Conservation (phyloP, 2,113 vertebrate species). For the Thomomys bottae region DNA sequence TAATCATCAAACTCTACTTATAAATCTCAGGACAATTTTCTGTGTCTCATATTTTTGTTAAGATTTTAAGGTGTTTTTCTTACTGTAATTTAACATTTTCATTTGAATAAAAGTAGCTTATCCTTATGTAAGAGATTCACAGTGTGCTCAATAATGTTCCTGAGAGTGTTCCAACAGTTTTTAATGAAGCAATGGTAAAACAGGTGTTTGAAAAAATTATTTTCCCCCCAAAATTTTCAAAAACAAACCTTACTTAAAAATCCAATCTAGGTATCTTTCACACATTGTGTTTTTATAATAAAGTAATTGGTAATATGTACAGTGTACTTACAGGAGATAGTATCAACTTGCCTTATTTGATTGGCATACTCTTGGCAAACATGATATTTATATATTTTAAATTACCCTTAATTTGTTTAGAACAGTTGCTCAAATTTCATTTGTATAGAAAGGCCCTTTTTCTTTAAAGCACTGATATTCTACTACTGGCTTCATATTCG, state of each 20-base stretch:
- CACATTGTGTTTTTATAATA: constrained; percentile 86
- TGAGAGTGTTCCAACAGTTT: constrained; percentile 75
- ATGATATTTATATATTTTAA: constrained; percentile 84
- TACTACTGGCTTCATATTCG: constrained; percentile 36
- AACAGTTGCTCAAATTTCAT: constrained; percentile 85
- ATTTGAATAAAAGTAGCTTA: constrained; percentile 62
- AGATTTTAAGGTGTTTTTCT: constrained; percentile 23
- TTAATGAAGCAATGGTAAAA: constrained; percentile 86
- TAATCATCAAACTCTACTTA: neutral
- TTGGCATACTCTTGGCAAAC: constrained; percentile 84
- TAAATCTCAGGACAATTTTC: constrained; percentile 11
- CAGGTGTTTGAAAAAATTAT: constrained; percentile 88
- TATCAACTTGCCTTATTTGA: constrained; percentile 83
- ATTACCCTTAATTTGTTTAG: constrained; percentile 84
- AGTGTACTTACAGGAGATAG: constrained; percentile 81
- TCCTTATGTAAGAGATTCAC: constrained; percentile 78
- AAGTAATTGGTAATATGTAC: constrained; percentile 79
- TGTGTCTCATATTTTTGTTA: neutral
- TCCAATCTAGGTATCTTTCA: constrained; percentile 88
- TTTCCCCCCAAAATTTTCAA: constrained; percentile 73
- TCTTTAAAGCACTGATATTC: constrained; percentile 61
- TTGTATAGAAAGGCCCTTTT: constrained; percentile 79
- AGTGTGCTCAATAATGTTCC: constrained; percentile 78
- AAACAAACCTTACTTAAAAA: constrained; percentile 90
- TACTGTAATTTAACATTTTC: constrained; percentile 11